These are phyloP conservation scores for Bedellia somnulentella DNA, from an alignment of 2,888 invertebrate species.

Conservation along the genomic window DNA sequence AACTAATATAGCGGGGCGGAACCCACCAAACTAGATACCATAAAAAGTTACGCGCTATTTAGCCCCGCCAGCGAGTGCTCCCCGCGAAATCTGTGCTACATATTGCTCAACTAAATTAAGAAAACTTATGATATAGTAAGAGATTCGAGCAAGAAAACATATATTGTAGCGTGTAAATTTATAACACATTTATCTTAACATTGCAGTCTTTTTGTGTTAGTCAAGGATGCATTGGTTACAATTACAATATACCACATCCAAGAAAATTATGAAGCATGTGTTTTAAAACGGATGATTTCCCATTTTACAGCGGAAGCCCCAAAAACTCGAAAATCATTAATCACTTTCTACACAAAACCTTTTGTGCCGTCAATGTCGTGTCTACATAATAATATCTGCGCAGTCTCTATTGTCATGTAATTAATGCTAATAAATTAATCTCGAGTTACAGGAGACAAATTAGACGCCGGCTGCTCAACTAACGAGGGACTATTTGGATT, in stretches of 20 bases:
- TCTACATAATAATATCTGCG: neutral
- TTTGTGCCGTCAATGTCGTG: neutral
- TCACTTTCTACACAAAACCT: neutral
- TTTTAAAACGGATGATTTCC: no score
- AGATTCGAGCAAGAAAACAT: constrained; percentile 8
- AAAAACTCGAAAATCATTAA: no score
- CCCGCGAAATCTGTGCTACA: constrained; percentile 45
- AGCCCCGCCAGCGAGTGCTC: constrained; percentile 34
- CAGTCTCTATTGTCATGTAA: constrained; percentile 39
- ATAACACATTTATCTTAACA: no score
- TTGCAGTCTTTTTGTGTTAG: no score
- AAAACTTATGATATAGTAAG: constrained; percentile 31
- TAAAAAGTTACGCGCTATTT: constrained; percentile 50
- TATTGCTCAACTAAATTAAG: constrained; percentile 49
- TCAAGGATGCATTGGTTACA: no score
- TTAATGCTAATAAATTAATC: constrained; percentile 61
- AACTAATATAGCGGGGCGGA: no score
- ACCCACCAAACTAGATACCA: no score
- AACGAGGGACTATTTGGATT: constrained; percentile 61
- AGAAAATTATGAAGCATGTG: no score
- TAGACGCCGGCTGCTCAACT: constrained; percentile 57
- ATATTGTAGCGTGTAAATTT: no score
- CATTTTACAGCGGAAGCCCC: no score
- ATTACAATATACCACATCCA: no score
- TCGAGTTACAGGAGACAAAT: constrained; percentile 57